Evolutionary conservation across 2,797 vertebrate genomes (phyloP), one percentile per base, ranked within the genome.

Genomic region (Lateolabrax maculatus): DNA sequence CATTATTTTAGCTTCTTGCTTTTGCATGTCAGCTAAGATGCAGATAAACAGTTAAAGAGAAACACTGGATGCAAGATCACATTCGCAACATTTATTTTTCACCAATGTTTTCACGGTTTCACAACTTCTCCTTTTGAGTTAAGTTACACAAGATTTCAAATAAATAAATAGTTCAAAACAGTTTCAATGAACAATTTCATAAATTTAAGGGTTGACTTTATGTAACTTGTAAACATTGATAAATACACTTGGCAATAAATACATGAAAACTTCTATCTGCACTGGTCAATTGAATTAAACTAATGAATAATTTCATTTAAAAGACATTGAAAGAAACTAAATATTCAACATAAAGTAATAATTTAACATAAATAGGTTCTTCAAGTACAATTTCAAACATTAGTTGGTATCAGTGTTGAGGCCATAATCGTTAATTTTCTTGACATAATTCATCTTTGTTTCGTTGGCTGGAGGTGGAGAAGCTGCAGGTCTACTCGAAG

Each of bases 171-270:
- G 9, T 18, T 63, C 19, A 37, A 44, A 51, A 15, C 12, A 12
- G 64, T 60, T 68, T 27, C 19, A 60, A 11, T 9, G 0, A 1
- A 27, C 23, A n/a, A 41, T 63, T 76, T 76, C 23, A 44, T 23
- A 39, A 57, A 57, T 36, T 6, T 23, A 43, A 29, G 0, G n/a
- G n/a, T n/a, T 11, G 0, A 36, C 10, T 31, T 60, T 12, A 46
- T 41, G 11, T 57, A 8, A 74, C 56, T 36, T 60, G 25, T 43
- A 73, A 79, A 70, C 11, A 43, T 11, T 57, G 5, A 61, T 69
- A 44, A 81, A 83, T 75, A 79, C 8, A 51, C 13, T 46, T 51
- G 6, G 5, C 48, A 75, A 86, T 84, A 72, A 86, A 81, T 19
- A 86, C 9, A 13, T 46, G 11, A 52, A 49, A 36, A 48, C 15